A percentile compares a stretch with the other conserved stretches of the same genome.
Conservation (phyloP, 2,113 vertebrate genomes). For the Pollimyrus isidori region DNA sequence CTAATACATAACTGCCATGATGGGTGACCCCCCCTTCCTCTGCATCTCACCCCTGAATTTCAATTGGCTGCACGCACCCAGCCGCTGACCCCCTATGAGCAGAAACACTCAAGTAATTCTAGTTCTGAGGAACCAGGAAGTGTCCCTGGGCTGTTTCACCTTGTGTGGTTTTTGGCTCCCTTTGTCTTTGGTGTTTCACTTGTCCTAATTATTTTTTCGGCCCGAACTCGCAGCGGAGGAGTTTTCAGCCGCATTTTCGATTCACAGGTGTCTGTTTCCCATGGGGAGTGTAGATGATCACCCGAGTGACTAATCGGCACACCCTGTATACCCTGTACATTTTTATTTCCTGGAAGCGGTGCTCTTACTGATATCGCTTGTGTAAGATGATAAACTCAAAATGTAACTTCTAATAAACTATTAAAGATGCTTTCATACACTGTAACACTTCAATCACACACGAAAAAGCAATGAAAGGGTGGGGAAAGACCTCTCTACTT, state of each 20-base stretch:
- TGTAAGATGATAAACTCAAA: background rate
- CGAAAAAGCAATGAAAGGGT: background rate
- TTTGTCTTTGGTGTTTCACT: background rate
- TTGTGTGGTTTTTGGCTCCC: background rate
- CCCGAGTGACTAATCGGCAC: background rate
- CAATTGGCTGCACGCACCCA: background rate
- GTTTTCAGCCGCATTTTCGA: background rate
- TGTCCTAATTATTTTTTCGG: background rate
- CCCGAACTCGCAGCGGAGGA: conserved; percentile 9
- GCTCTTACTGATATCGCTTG: background rate
- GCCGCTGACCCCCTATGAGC: background rate
- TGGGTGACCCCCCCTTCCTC: background rate
- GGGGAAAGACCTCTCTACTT: background rate
- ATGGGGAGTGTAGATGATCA: background rate
- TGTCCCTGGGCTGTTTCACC: background rate
- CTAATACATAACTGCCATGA: too few species aligned
- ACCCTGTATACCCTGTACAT: background rate
- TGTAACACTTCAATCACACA: background rate
- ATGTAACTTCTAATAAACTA: background rate
- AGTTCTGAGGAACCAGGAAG: background rate
- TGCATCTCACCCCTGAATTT: too few species aligned
- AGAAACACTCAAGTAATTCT: background rate
- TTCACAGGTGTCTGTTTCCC: conserved; percentile 14
- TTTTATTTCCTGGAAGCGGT: background rate
- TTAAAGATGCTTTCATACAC: background rate